These are phyloP conservation scores for Mola mola DNA, from an alignment of 2,113 vertebrate genomes.

Conservation along the genomic window DNA sequence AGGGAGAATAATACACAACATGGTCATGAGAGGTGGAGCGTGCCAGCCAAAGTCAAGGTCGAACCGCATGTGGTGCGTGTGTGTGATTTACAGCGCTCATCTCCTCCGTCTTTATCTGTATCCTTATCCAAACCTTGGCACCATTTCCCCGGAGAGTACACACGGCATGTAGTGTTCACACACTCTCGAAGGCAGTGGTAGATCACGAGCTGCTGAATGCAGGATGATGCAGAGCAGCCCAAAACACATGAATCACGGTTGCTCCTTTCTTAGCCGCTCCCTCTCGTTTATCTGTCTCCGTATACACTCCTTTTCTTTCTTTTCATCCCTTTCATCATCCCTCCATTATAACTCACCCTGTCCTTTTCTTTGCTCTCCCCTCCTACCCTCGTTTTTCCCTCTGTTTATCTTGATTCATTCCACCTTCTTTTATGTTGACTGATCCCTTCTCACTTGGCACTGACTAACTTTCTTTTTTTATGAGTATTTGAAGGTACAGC, in stretches of 20 bases:
- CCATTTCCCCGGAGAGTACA: constrained; percentile 62
- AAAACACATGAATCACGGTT: constrained; percentile 53
- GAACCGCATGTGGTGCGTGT: constrained; percentile 32
- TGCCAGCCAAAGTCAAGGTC: constrained; percentile 70
- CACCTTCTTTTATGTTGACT: neutral
- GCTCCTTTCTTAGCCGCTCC: constrained; percentile 40
- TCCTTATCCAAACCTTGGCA: constrained; percentile 72
- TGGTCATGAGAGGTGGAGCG: constrained; percentile 65
- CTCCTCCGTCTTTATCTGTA: constrained; percentile 72
- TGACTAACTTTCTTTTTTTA: too few relatives aligned
- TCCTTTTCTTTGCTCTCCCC: neutral
- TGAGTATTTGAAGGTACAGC: too few relatives aligned
- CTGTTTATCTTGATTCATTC: constrained; percentile 1
- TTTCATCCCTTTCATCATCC: neutral
- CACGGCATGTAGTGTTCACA: constrained; percentile 57
- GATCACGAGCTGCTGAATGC: constrained; percentile 60
- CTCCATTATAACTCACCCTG: neutral
- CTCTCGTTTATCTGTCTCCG: constrained; percentile 35
- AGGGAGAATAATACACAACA: constrained; percentile 61
- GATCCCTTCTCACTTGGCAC: neutral
- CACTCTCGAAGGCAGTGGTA: constrained; percentile 50
- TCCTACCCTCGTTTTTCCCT: neutral
- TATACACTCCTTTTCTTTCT: neutral
- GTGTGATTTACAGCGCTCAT: constrained; percentile 74
- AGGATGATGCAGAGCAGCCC: constrained; percentile 60